These are phyloP conservation scores for Microplitis demolitor DNA, from an alignment of 1,140 invertebrate genomes.

Conservation along the genomic window DNA sequence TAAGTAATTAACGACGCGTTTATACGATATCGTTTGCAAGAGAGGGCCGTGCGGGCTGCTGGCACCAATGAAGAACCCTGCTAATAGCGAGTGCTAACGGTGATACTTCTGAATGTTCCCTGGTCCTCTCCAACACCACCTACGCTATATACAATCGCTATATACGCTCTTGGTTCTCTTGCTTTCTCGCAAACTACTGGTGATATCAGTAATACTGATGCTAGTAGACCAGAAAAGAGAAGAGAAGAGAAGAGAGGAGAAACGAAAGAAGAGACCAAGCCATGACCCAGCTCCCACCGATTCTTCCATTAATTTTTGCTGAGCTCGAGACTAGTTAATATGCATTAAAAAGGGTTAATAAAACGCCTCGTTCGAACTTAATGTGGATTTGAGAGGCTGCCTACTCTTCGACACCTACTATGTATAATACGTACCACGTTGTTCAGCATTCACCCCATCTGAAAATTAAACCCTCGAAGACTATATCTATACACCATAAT, in stretches of 20 bases:
- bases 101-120: constrained; percentile 54
- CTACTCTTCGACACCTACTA: neutral
- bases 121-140: constrained; percentile 29
- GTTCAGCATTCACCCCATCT: no score
- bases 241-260: no score
- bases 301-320: constrained; percentile 59
- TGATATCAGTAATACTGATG: constrained; percentile 17
- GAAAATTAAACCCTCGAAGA: no score
- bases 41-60: constrained; percentile 34
- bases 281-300: constrained; percentile 39
- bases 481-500: no score
- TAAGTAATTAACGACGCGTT: constrained; percentile 60
- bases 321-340: constrained; percentile 58
- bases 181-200: constrained; percentile 13
- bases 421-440: no score
- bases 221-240: no score
- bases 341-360: constrained; percentile 51
- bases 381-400: constrained; percentile 31
- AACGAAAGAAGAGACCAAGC: constrained; percentile 1
- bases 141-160: constrained; percentile 14
- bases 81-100: constrained; percentile 58
- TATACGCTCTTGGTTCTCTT: constrained; percentile 31
- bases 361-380: constrained; percentile 41
- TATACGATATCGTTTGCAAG: constrained; percentile 46
- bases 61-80: constrained; percentile 54